Base-by-base conservation (phyloP, 2,888 invertebrate genomes). In the Endomychus coccineus region DNA sequence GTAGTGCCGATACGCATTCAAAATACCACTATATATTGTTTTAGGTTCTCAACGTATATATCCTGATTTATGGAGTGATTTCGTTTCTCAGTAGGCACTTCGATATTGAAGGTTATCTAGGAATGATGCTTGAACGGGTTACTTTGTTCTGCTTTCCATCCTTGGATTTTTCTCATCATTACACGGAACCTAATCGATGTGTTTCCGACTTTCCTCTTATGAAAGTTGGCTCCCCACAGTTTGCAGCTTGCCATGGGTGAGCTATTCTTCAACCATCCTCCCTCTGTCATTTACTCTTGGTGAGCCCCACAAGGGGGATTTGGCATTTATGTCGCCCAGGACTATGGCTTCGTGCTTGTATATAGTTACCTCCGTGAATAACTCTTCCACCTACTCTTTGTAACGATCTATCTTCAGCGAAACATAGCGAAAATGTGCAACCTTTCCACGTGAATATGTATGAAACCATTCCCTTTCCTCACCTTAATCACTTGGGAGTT, bases 111-210 rank as follows among this genome's bases (percentile, higher is more conserved):
- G 9, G 13, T 14, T 7, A 27, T 27, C 14, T 27, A 15, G 6
- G 6, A 7, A 15, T 27, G 12, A 11, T 27, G 24, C 12, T 10
- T 24, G 12, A 24, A 24, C 10, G 24, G 24, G 24, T 24, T 24
- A 11, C 12, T 12, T 14, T 9, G 13, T 13, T 14, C 12, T 15
- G 12, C 27, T 9, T 27, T 27, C 27, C 27, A 27, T 4, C 15
- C 9, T 7, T n/a, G 15, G n/a, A 15, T 28, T 10, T 28, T 16
- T 15, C 16, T n/a, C 16, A 15, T 16, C 16, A 27, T n/a, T n/a
- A n/a, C n/a, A n/a, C n/a, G n/a, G n/a, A n/a, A n/a, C n/a, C n/a
- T n/a, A n/a, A n/a, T n/a, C n/a, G n/a, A n/a, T n/a, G n/a, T n/a
- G n/a, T n/a, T n/a, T n/a, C n/a, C n/a, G n/a, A n/a, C n/a, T n/a